Base-by-base conservation (phyloP, 2,113 vertebrate genomes). In the Oxyura jamaicensis region DNA sequence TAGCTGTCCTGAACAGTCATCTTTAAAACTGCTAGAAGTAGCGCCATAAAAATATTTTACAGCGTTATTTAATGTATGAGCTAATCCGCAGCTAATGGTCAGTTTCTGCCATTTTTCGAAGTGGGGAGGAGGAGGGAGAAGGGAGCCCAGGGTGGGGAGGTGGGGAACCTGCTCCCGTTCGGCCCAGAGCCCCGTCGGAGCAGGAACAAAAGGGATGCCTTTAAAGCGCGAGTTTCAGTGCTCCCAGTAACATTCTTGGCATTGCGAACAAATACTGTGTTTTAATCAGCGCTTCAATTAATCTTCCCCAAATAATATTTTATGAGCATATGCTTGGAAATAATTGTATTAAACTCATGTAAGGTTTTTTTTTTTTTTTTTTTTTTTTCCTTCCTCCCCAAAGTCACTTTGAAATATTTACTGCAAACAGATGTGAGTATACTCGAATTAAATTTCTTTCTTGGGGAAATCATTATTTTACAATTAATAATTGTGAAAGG, bases 11-110 rank as follows among this genome's bases (percentile, higher is more conserved):
- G 88, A 91, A 83, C 44, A 90, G 62, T 42, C 53, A 85, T 90
- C 76, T 90, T 96, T 97, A 85, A 83, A 93, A 62, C 58, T 18
- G 1, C 93, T 93, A 80, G 88, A 83, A 88, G 41, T 59, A 93
- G 83, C 4, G 4, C 78, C 86, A 76, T 96, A 94, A 95, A 93
- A 95, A 41, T 71, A 77, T 83, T 94, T 96, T 74, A 78, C 82
- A 53, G 56, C 87, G 6, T 74, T 81, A 39, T 90, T 93, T 96
- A 93, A 92, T 85, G 94, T 74, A 85, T 95, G 95, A 97, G 80
- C 88, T 88, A 95, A 93, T 92, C 76, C 67, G 68, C 82, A 65
- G 86, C 94, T 94, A 96, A 94, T 94, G 77, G 92, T 84, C 68
- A 95, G 60, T 90, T 93, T 96, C 91, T 89, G 50, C 42, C 67